Evolutionary conservation across 2,113 vertebrate species (phyloP).

Genomic region (Leptocoma aspasia): DNA sequence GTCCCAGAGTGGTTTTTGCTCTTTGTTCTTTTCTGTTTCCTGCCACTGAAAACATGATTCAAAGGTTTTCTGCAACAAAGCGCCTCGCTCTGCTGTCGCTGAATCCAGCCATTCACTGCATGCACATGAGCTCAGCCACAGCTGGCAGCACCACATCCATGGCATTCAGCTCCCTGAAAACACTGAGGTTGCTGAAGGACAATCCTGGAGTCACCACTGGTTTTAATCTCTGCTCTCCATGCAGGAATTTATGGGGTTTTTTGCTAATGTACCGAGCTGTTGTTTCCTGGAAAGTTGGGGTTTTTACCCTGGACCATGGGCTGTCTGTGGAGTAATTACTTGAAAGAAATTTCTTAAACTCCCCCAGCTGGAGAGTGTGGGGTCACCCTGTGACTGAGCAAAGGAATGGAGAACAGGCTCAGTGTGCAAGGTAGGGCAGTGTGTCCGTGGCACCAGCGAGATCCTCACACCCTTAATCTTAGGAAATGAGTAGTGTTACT

Average conservation of each 20-base stretch:
- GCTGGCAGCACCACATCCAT: conserved; percentile 13
- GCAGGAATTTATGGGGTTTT: not conserved
- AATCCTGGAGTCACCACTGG: conserved; percentile 12
- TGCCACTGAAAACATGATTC: conserved; percentile 19
- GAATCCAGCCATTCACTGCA: conserved; percentile 21
- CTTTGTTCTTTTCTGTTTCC: conserved; percentile 56
- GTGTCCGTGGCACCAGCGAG: fast-evolving
- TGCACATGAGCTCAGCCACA: not conserved
- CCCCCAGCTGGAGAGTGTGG: not conserved
- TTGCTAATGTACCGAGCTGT: conserved; percentile 4
- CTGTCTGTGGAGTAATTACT: not conserved
- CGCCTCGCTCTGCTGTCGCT: not conserved
- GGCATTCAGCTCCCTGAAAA: not conserved
- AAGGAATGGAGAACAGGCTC: not conserved
- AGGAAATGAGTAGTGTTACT: not conserved
- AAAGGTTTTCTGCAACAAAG: conserved; percentile 42
- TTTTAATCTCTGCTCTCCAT: conserved; percentile 2
- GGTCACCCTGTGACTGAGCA: not conserved
- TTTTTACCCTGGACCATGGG: not conserved
- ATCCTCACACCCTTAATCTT: not conserved
- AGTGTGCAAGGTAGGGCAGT: not conserved
- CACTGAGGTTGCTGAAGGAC: not conserved
- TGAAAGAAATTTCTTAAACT: not conserved
- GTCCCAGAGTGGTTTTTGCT: conserved; percentile 10
- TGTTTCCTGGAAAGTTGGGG: not conserved